phyloP scores from a whole-genome alignment of 2,797 vertebrate genomes.

The Semaprochilodus insignis region DNA sequence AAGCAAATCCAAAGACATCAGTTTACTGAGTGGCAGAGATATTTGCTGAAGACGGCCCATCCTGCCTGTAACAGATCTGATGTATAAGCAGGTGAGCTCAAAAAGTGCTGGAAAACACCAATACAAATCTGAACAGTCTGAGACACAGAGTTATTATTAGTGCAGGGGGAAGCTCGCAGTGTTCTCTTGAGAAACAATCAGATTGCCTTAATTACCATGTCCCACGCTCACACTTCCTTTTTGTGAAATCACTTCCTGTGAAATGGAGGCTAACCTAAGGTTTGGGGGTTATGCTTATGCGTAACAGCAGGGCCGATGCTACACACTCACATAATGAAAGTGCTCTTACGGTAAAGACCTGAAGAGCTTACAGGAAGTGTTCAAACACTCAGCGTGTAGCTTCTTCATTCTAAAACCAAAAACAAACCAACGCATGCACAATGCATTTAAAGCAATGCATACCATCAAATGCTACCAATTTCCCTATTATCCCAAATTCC shows the following conservation, averaged over 20 bases:
- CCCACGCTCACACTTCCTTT: slow-evolving; percentile 39
- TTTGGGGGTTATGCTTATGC: background rate
- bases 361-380: slow-evolving; percentile 4
- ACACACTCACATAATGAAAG: slow-evolving; percentile 23
- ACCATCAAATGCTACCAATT: no score
- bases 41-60: no score
- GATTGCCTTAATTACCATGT: background rate
- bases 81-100: no score
- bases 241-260: slow-evolving; percentile 41
- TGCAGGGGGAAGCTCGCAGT: background rate
- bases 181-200: slow-evolving; percentile 15
- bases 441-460: background rate
- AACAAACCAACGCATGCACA: background rate
- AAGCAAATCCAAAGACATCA: no score
- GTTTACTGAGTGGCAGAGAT: no score
- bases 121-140: no score
- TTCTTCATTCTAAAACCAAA: background rate
- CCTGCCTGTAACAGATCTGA: no score
- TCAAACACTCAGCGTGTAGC: background rate
- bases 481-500: no score
- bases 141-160: background rate
- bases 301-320: background rate
- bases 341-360: background rate
- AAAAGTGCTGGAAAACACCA: no score
- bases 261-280: slow-evolving; percentile 11